Evolutionary conservation across 2,888 invertebrate genomes (phyloP).

Genomic region (Noctua comes): DNA sequence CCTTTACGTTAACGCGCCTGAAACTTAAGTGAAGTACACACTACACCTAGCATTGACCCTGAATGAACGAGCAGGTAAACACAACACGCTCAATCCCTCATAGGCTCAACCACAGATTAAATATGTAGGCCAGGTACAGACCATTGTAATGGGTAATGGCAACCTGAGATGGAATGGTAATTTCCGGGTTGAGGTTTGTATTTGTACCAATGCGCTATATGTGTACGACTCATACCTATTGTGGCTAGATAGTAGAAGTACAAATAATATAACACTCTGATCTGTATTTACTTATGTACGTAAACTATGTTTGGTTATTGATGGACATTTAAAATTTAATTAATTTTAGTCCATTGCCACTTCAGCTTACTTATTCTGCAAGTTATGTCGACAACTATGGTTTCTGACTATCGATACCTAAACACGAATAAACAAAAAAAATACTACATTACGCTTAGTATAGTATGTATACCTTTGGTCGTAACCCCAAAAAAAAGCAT

Average conservation of each 20-base stretch:
- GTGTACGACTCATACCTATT: not conserved
- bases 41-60: conserved; percentile 33
- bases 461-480: no score
- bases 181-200: conserved; percentile 28
- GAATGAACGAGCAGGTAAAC: conserved; percentile 41
- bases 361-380: no score
- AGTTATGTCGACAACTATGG: no score
- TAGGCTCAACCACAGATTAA: conserved; percentile 38
- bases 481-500: not conserved
- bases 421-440: not conserved
- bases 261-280: not conserved
- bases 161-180: conserved; percentile 17
- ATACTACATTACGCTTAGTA: not conserved
- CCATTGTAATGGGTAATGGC: conserved; percentile 22
- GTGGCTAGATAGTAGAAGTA: not conserved
- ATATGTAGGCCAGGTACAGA: conserved; percentile 43
- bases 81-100: conserved; percentile 35
- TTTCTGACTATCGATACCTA: not conserved
- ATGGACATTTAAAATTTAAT: no score
- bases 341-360: no score
- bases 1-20: not conserved
- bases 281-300: not conserved
- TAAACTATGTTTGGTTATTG: not conserved
- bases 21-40: conserved; percentile 24
- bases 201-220: conserved; percentile 4